Conservation (phyloP, 2,888 invertebrate species). For the Didymodactylos carnosus region DNA sequence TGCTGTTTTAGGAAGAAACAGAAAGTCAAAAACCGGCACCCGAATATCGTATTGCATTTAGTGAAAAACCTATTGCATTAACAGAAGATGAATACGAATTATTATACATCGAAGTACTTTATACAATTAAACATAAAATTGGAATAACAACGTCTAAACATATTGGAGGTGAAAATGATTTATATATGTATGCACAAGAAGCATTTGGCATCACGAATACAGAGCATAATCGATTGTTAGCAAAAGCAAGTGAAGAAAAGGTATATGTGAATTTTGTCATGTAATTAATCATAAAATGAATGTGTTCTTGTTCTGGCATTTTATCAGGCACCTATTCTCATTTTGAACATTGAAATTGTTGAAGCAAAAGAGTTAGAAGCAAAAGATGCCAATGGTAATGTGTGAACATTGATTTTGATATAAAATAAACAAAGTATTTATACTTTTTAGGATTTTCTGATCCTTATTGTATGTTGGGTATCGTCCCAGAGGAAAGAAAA, state of each 20-base stretch:
- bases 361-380: constrained; percentile 84
- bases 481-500: constrained; percentile 22
- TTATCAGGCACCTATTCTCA: constrained; percentile 62
- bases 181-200: constrained; percentile 68
- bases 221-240: constrained; percentile 60
- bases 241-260: constrained; percentile 65
- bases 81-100: constrained; percentile 38
- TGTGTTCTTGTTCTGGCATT: constrained; percentile 16
- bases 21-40: neutral
- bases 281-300: neutral
- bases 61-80: neutral
- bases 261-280: constrained; percentile 26
- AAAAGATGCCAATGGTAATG: constrained; percentile 70
- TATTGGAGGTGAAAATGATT: constrained; percentile 49
- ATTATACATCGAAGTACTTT: constrained; percentile 69
- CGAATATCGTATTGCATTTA: neutral
- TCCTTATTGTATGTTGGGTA: constrained; percentile 86
- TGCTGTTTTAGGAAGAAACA: neutral
- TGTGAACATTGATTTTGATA: neutral
- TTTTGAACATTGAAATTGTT: constrained; percentile 68
- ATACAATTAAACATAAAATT: constrained; percentile 81
- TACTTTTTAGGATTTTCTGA: constrained; percentile 51
- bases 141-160: constrained; percentile 45
- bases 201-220: constrained; percentile 66
- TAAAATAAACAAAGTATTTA: neutral